These are phyloP conservation scores for Megastigmus dorsalis DNA, from an alignment of 2,888 invertebrate species.

Conservation along the genomic window DNA sequence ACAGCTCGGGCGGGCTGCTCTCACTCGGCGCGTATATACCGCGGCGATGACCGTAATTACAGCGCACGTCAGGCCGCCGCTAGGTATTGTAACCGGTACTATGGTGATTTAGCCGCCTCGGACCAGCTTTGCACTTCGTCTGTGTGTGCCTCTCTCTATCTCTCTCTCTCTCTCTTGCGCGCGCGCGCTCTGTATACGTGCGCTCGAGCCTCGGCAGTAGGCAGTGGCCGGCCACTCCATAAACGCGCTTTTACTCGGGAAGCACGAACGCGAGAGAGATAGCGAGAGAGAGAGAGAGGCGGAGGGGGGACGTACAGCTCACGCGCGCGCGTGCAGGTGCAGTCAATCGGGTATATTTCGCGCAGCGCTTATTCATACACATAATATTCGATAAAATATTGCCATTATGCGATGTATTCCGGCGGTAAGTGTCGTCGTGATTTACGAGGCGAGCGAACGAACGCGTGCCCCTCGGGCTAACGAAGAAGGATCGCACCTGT, in stretches of 20 bases:
- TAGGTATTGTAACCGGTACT: conserved; percentile 26
- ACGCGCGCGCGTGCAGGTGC: not conserved
- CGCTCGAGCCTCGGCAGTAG: too few relatives aligned
- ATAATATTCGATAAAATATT: conserved; percentile 41
- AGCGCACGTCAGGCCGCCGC: not conserved
- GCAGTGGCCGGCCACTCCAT: too few relatives aligned
- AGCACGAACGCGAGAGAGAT: too few relatives aligned
- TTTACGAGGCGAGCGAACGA: not conserved
- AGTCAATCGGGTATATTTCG: too few relatives aligned
- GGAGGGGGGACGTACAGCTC: too few relatives aligned
- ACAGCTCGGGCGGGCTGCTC: not conserved
- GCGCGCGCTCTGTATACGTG: too few relatives aligned
- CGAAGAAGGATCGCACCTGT: conserved; percentile 24
- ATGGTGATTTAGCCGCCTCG: conserved; percentile 29
- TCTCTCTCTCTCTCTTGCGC: too few relatives aligned
- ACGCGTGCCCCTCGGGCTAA: conserved; percentile 6
- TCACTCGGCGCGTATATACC: not conserved
- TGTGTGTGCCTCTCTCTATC: too few relatives aligned
- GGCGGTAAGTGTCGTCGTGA: not conserved
- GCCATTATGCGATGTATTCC: not conserved
- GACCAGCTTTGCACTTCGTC: too few relatives aligned
- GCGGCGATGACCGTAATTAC: conserved; percentile 25
- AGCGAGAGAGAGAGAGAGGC: too few relatives aligned
- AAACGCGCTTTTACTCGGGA: too few relatives aligned
- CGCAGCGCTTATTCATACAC: conserved; percentile 17